Percentiles rank a stretch among this genome's conserved stretches.
phyloP scores from a whole-genome alignment of 2,888 invertebrate genomes.

The Lycaena phlaeas region DNA sequence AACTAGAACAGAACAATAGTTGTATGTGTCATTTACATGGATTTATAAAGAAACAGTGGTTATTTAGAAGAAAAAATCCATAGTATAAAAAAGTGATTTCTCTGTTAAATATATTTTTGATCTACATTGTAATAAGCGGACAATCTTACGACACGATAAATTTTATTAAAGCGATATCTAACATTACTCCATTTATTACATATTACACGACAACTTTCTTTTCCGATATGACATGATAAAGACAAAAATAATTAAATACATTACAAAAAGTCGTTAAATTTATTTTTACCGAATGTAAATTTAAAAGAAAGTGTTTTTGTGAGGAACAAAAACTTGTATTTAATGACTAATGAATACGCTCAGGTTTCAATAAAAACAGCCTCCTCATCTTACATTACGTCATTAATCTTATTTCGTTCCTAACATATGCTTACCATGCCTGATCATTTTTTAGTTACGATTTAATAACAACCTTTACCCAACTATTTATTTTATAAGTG shows the following conservation, averaged over 20 bases:
- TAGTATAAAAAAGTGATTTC: too few relatives aligned
- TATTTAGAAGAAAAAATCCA: too few relatives aligned
- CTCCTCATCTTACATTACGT: not conserved
- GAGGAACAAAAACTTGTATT: slow-evolving; percentile 4
- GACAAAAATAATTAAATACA: not conserved
- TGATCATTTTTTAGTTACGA: not conserved
- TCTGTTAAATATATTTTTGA: too few relatives aligned
- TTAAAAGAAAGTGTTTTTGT: slow-evolving; percentile 6
- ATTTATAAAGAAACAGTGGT: too few relatives aligned
- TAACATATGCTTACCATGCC: slow-evolving; percentile 2
- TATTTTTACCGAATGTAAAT: not conserved
- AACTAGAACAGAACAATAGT: too few relatives aligned
- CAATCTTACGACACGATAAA: too few relatives aligned
- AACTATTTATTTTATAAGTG: too few relatives aligned
- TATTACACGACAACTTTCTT: not conserved
- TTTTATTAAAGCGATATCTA: slow-evolving; percentile 1
- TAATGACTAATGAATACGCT: slow-evolving; percentile 2
- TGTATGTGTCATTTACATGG: too few relatives aligned
- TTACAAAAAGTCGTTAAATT: not conserved
- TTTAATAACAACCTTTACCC: not conserved
- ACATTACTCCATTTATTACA: slow-evolving; percentile 1
- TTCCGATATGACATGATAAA: not conserved
- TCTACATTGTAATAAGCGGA: too few relatives aligned
- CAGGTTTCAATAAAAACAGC: not conserved
- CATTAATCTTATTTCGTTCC: not conserved